Base-by-base conservation (phyloP, 2,797 vertebrate genomes). In the Heliangelus exortis region DNA sequence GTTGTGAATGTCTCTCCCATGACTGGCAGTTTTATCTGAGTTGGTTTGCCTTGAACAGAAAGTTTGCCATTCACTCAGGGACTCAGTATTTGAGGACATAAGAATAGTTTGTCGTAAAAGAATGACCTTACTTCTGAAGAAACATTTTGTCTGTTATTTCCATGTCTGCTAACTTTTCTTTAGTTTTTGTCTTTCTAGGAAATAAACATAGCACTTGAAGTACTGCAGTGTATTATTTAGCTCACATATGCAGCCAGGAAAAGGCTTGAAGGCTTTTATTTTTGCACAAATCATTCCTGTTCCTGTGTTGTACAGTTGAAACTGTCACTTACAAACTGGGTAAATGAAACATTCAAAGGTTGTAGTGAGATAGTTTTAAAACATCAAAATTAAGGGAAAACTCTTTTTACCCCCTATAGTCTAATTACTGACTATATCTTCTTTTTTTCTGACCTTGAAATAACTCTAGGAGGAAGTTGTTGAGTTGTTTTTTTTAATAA, bases 401-500 rank as follows among this genome's bases (percentile, higher is more conserved):
- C 7, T 34, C 13, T 45, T 31, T 51, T 14, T 55, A 15, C 12
- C 8, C 48, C 55, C 51, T 31, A 10, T 31, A 54, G 16, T 53
- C 17, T 83, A 93, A 25, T 34, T 88, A 43, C 19, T 18, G 10
- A 15, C 58, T 68, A 6, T 74, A 12, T 87, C 54, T 50, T 59
- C 34, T 36, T 55, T 78, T 85, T 65, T 81, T 43, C 26, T 84
- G 59, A 69, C 50, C 71, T 95, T 94, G 39, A 76, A 82, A 29
- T 95, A 94, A 74, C 50, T 93, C 79, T 72, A 1, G 1, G 74
- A 82, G 39, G 90, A 95, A 92, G 72, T 63, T 78, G 14, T 68
- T 75, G 26, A 2, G 20, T 75, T 88, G 25, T 8, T 66, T 95
- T 96, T 95, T 95, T 90, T 80, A 96, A 90, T 95, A 73, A 89